Evolutionary conservation across 2,888 invertebrate species (phyloP).

Genomic region (Dolichomitus sp.): DNA sequence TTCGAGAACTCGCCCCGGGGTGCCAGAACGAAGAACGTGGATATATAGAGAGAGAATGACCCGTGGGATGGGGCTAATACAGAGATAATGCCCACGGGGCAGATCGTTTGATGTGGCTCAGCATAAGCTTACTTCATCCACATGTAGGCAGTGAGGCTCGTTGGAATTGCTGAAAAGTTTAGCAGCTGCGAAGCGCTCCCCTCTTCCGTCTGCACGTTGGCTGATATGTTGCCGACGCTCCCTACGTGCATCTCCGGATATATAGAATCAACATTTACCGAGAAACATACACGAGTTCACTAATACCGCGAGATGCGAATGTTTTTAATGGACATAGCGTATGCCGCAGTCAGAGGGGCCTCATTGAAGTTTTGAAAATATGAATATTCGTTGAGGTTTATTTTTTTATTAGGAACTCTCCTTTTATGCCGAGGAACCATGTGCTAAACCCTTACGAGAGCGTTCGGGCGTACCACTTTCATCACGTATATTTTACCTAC

Average conservation of each 20-base stretch:
- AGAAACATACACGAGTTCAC: constrained; percentile 70
- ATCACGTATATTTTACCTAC: constrained; percentile 75
- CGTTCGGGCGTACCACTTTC: constrained; percentile 69
- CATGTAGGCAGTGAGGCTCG: constrained; percentile 36
- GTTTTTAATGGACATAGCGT: constrained; percentile 60
- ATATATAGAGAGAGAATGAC: constrained; percentile 36
- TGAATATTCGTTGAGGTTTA: constrained; percentile 74
- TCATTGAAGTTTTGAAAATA: constrained; percentile 76
- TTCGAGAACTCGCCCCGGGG: constrained; percentile 16
- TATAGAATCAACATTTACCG: constrained; percentile 58
- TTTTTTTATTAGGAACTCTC: constrained; percentile 75
- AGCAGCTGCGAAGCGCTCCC: constrained; percentile 29
- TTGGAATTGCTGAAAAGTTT: constrained; percentile 76
- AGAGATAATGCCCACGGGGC: constrained; percentile 71
- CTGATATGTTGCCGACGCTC: constrained; percentile 16
- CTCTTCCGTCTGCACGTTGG: neutral
- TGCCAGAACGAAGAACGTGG: constrained; percentile 28
- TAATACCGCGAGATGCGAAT: constrained; percentile 59
- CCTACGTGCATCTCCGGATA: constrained; percentile 42
- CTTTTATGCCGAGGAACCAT: constrained; percentile 73
- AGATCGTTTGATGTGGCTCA: constrained; percentile 76
- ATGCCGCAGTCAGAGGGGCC: constrained; percentile 30
- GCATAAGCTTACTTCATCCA: constrained; percentile 60
- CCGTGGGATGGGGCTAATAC: constrained; percentile 66
- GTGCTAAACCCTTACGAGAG: constrained; percentile 52